phyloP scores from a whole-genome alignment of 2,888 invertebrate species.

The Tenthredo mesomela region DNA sequence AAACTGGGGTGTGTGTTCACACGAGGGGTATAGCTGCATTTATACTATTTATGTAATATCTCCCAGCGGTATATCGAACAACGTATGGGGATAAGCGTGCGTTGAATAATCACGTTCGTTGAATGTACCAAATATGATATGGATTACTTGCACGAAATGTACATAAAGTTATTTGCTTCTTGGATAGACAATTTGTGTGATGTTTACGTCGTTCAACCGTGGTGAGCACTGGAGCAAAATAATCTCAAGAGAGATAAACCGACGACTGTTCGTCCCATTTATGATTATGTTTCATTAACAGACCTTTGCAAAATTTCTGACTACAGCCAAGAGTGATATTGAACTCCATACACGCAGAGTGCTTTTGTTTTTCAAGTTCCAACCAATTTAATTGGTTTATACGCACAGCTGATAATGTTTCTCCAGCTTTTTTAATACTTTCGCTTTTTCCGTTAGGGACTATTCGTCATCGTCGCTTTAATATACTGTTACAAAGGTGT shows the following conservation, averaged over 20 bases:
- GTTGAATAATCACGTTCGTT: constrained; percentile 56
- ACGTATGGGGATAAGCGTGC: constrained; percentile 58
- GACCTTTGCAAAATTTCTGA: background rate
- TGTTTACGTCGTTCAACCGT: background rate
- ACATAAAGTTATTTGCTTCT: constrained; percentile 1
- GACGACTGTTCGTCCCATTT: background rate
- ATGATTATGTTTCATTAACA: background rate
- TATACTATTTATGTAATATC: constrained; percentile 62
- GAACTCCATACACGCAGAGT: background rate
- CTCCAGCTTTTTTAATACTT: background rate
- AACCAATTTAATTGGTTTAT: background rate
- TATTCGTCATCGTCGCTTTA: no score
- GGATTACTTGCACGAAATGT: constrained; percentile 16
- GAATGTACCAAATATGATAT: constrained; percentile 50
- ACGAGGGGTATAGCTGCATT: constrained; percentile 45
- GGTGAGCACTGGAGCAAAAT: background rate
- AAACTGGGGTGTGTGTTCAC: background rate
- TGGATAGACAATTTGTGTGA: background rate
- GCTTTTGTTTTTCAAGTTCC: background rate
- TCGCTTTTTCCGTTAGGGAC: background rate
- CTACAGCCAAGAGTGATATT: background rate
- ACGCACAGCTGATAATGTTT: background rate
- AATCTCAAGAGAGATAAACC: background rate
- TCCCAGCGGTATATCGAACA: constrained; percentile 62
- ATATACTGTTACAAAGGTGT: background rate